Base-by-base conservation (phyloP, 2,113 vertebrate species). In the Ciconia stormi region DNA sequence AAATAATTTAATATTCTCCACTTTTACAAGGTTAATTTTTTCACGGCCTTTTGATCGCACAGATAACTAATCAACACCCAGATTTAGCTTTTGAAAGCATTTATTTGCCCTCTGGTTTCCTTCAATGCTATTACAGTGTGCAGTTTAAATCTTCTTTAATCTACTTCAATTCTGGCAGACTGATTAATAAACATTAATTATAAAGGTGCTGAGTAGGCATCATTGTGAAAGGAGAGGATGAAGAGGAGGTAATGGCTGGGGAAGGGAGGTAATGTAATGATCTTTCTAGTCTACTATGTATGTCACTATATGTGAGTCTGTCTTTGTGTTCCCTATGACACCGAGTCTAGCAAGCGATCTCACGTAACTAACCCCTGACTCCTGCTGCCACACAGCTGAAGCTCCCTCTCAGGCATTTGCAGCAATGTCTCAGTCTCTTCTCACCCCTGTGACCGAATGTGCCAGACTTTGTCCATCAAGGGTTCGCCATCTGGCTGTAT, bases 171-270 rank as follows among this genome's bases (percentile, higher is more conserved):
- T 95, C 69, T 85, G n/a, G 16, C 53, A 72, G 73, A 34, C 23
- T 85, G 61, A 92, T 94, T 96, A 93, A 89, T 85, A 96, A 87
- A 87, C 74, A 82, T 87, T 94, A 95, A 96, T 91, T 94, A 96
- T 76, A 94, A 94, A 87, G n/a, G n/a, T 85, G 97, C 87, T 95
- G 81, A 94, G 42, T 89, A 66, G n/a, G 58, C 77, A 90, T 47
- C 77, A 90, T 47, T 85, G 20, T 85, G 70, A 82, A 81, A 79
- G 47, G 74, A 88, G 61, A 92, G 29, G 26, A 63, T 76, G 72
- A 89, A 71, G 55, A 84, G 26, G 11, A 76, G 52, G 27, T 40
- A 89, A 83, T 77, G 71, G 23, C 63, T 83, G 50, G 16, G 73
- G 49, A 94, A 80, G 34, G 44, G 14, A 87, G 16, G 47, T 55